phyloP scores from a whole-genome alignment of 1,140 invertebrate genomes.

The Ooceraea biroi region DNA sequence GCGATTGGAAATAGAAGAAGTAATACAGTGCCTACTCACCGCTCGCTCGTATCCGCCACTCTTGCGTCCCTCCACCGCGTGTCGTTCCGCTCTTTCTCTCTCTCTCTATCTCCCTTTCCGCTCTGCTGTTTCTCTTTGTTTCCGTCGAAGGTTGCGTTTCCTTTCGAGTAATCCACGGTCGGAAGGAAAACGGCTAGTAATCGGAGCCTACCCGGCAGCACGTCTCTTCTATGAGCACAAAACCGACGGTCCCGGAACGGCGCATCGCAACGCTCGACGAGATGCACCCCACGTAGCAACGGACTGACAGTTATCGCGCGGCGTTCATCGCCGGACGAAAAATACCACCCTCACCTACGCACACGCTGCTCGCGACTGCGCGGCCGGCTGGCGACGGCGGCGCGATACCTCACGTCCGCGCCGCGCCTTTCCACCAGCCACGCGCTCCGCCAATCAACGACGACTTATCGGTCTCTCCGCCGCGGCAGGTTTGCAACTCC shows the following conservation, averaged over 20 bases:
- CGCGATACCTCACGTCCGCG: slow-evolving; percentile 72
- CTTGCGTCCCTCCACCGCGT: too few relatives aligned
- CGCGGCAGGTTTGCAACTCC: too few relatives aligned
- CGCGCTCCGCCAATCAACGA: not conserved
- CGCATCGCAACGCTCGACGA: slow-evolving; percentile 69
- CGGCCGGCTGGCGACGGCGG: slow-evolving; percentile 62
- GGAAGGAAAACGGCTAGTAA: slow-evolving; percentile 12
- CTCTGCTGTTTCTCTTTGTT: too few relatives aligned
- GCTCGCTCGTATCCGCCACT: too few relatives aligned
- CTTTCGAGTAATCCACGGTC: slow-evolving; percentile 71
- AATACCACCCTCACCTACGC: slow-evolving; percentile 46
- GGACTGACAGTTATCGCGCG: slow-evolving; percentile 77
- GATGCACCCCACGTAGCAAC: slow-evolving; percentile 68
- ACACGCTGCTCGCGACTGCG: slow-evolving; percentile 67
- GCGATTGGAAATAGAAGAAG: too few relatives aligned
- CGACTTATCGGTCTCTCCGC: too few relatives aligned
- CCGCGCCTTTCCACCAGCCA: slow-evolving; percentile 17
- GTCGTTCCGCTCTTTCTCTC: too few relatives aligned
- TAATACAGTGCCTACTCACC: too few relatives aligned
- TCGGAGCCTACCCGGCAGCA: slow-evolving; percentile 28
- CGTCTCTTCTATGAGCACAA: slow-evolving; percentile 66
- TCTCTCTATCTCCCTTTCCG: too few relatives aligned
- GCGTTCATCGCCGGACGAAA: slow-evolving; percentile 72
- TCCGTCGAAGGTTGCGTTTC: too few relatives aligned
- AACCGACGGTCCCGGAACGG: slow-evolving; percentile 58